Percentiles rank a stretch among this genome's conserved stretches.
These are phyloP conservation scores for Araneus ventricosus DNA, from an alignment of 1,140 invertebrate genomes.

Conservation along the genomic window DNA sequence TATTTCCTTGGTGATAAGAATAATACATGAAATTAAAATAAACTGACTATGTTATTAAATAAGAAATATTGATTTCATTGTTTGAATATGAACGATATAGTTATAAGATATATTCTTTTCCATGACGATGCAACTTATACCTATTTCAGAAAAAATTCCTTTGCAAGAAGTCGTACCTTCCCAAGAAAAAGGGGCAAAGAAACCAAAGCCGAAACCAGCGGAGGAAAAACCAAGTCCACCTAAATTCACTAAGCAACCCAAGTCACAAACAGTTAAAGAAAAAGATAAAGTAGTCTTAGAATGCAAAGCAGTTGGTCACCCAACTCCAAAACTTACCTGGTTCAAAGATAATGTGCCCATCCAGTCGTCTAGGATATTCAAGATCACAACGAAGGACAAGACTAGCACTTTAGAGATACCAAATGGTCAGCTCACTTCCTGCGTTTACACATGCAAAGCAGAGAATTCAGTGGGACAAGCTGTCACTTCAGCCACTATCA, in stretches of 20 bases:
- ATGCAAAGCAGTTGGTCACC: slow-evolving; percentile 86
- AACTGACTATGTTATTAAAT: no score
- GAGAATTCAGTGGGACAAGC: slow-evolving; percentile 94
- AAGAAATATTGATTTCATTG: not conserved
- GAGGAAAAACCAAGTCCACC: slow-evolving; percentile 82
- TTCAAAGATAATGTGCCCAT: slow-evolving; percentile 87
- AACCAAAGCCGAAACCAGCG: slow-evolving; percentile 77
- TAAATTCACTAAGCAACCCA: slow-evolving; percentile 85
- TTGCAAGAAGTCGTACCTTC: slow-evolving; percentile 74
- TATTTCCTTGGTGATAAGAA: no score
- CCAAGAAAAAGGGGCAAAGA: slow-evolving; percentile 69
- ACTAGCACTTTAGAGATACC: slow-evolving; percentile 85
- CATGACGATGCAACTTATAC: not conserved
- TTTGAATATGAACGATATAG: not conserved
- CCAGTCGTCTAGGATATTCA: slow-evolving; percentile 83
- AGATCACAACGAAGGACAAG: slow-evolving; percentile 81
- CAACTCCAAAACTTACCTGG: slow-evolving; percentile 88
- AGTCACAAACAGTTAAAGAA: slow-evolving; percentile 84
- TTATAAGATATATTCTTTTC: not conserved
- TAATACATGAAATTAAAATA: no score
- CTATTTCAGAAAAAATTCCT: slow-evolving; percentile 69
- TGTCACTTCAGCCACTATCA: slow-evolving; percentile 91
- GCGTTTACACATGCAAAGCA: slow-evolving; percentile 82
- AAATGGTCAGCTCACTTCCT: slow-evolving; percentile 78
- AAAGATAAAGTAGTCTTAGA: slow-evolving; percentile 84